Conservation (phyloP, 1,140 invertebrate genomes). For the Lordiphosa collinella region DNA sequence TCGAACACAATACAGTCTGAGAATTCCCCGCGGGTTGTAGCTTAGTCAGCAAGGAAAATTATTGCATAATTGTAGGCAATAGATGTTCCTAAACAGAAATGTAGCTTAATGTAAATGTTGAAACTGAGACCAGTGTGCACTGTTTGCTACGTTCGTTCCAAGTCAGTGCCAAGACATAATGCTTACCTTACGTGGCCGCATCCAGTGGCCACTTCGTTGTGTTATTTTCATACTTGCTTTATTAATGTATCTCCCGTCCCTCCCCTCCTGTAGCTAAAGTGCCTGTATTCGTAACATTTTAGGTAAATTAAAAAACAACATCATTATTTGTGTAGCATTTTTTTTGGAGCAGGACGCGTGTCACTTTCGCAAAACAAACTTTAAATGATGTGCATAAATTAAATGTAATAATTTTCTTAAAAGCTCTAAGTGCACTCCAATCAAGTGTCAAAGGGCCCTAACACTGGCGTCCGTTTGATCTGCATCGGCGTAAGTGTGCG, state of each 20-base stretch:
- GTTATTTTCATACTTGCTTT: constrained; percentile 39
- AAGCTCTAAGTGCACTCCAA: constrained; percentile 28
- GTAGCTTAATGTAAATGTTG: too few relatives aligned
- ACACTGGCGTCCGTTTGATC: constrained; percentile 39
- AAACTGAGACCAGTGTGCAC: not conserved
- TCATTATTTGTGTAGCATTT: constrained; percentile 32
- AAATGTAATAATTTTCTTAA: constrained; percentile 39
- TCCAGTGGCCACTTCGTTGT: not conserved
- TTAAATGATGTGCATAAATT: not conserved
- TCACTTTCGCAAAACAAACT: constrained; percentile 1
- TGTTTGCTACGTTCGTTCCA: not conserved
- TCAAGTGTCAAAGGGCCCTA: constrained; percentile 60
- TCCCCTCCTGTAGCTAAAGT: not conserved
- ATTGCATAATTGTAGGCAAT: too few relatives aligned
- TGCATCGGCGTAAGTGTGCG: constrained; percentile 17
- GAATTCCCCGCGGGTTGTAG: too few relatives aligned
- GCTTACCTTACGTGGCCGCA: not conserved
- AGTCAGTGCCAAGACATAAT: not conserved
- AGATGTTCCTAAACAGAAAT: too few relatives aligned
- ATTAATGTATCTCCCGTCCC: constrained; percentile 15
- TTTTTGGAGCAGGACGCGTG: not conserved
- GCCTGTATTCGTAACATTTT: constrained; percentile 43
- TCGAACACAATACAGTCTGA: too few relatives aligned
- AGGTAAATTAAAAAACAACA: constrained; percentile 74
- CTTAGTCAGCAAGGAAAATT: too few relatives aligned